Evolutionary conservation across 2,797 vertebrate genomes (phyloP).

Genomic region (Antennarius maculatus): DNA sequence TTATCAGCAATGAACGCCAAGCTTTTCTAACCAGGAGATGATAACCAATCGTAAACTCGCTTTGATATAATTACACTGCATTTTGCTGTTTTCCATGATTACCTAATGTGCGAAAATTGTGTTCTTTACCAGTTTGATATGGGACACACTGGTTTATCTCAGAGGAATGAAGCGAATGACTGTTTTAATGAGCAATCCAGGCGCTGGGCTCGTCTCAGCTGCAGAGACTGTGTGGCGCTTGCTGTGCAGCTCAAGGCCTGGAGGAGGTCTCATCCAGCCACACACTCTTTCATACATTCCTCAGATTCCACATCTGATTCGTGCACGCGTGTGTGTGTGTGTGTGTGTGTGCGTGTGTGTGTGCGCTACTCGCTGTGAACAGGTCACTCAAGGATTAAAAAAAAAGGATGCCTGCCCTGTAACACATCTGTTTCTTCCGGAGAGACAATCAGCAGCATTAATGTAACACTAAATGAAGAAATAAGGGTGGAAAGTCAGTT

Average conservation of each 20-base stretch:
- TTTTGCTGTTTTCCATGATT: background rate
- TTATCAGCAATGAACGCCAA: constrained; percentile 18
- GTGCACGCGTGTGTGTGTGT: constrained; percentile 1
- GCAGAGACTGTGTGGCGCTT: constrained; percentile 39
- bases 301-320: constrained; percentile 65
- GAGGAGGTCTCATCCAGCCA: constrained; percentile 44
- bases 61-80: constrained; percentile 4
- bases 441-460: background rate
- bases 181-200: constrained; percentile 46
- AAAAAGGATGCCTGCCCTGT: background rate
- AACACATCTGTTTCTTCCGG: background rate
- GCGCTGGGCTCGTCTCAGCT: constrained; percentile 22
- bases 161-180: too few species aligned
- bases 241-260: constrained; percentile 49
- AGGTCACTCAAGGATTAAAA: constrained; percentile 6
- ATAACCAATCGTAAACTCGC: constrained; percentile 9
- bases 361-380: constrained; percentile 12
- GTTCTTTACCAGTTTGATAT: background rate
- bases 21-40: constrained; percentile 10
- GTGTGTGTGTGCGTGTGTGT: constrained; percentile 3
- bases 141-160: background rate
- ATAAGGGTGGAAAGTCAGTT: too few species aligned
- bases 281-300: constrained; percentile 67
- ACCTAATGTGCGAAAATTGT: background rate
- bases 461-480: too few species aligned